Evolutionary conservation across 2,888 invertebrate species (phyloP).

Genomic region (Chorisops tibialis): DNA sequence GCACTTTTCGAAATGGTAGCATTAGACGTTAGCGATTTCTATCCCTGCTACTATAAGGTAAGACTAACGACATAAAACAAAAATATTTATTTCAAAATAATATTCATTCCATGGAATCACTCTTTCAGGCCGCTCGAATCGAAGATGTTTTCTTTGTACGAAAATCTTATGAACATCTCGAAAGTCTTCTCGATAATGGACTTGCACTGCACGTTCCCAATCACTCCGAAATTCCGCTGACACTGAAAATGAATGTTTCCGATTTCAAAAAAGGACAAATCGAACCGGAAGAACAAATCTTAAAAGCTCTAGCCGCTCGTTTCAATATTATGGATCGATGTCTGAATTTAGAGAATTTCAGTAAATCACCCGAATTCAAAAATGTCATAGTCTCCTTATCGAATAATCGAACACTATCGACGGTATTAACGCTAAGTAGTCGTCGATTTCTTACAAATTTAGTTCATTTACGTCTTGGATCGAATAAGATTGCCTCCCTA

Average conservation of each 20-base stretch:
- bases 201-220: slow-evolving; percentile 15
- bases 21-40: slow-evolving; percentile 25
- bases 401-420: slow-evolving; percentile 18
- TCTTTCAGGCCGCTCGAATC: slow-evolving; percentile 12
- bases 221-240: slow-evolving; percentile 16
- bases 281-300: slow-evolving; percentile 28
- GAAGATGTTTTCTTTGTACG: slow-evolving; percentile 33
- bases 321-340: slow-evolving; percentile 31
- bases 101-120: too few relatives aligned
- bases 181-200: slow-evolving; percentile 20
- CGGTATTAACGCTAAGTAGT: slow-evolving; percentile 22
- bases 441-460: slow-evolving; percentile 27
- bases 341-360: slow-evolving; percentile 31
- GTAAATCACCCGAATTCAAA: slow-evolving; percentile 19
- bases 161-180: slow-evolving; percentile 28
- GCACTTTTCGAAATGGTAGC: slow-evolving; percentile 19
- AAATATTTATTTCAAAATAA: neutral
- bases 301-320: slow-evolving; percentile 11
- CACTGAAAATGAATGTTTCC: slow-evolving; percentile 30
- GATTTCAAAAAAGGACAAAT: slow-evolving; percentile 30
- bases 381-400: slow-evolving; percentile 26
- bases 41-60: slow-evolving; percentile 33
- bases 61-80: too few relatives aligned
- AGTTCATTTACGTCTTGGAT: slow-evolving; percentile 20
- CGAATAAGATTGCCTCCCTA: slow-evolving; percentile 29